Evolutionary conservation across 2,797 vertebrate genomes (phyloP), one percentile per base, ranked within the genome.

Genomic region (Lemur catta): DNA sequence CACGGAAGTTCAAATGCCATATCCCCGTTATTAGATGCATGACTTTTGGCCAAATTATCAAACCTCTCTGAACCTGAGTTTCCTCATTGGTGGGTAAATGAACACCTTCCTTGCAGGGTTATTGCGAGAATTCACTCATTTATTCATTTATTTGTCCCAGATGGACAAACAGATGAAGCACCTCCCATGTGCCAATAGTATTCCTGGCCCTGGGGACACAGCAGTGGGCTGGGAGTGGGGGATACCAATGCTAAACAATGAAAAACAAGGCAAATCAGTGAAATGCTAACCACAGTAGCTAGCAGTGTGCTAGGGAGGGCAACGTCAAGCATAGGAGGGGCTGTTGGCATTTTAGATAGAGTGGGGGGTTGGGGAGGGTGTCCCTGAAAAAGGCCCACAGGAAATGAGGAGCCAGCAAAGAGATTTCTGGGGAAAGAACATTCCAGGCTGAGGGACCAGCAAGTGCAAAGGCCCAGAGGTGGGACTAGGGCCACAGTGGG

Each of bases 221-320:
- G 35, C 22, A 15, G 14, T 13, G 6, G 2, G 41, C 50, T 30
- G 79, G 22, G 10, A 38, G 46, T 2, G 5, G 33, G 6, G 2
- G 24, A 7, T 12, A 15, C 17, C 0, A 0, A 57, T 24, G 57
- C 9, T 12, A 11, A 59, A 4, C 57, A 59, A 12, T 2, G 35
- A 89, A 28, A 30, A 85, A 93, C 11, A 41, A 55, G 22, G 48
- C 43, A 74, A 50, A 35, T 26, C 38, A 48, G 57, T 22, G 46
- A 55, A 43, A n/a, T 22, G 14, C 7, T 41, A 43, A n/a, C 57
- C 67, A 20, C 22, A 1, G 11, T 38, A 26, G 30, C 38, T n/a
- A 55, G 28, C 30, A 33, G 35, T 11, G 9, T 24, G 15, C 8
- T 2, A 6, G 18, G n/a, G 41, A 57, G 8, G 14, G 48, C 11